Percentiles rank a stretch among this genome's conserved stretches.
Evolutionary conservation across 2,888 invertebrate species (phyloP).

Genomic region (Liopterus haemorrhoidalis): DNA sequence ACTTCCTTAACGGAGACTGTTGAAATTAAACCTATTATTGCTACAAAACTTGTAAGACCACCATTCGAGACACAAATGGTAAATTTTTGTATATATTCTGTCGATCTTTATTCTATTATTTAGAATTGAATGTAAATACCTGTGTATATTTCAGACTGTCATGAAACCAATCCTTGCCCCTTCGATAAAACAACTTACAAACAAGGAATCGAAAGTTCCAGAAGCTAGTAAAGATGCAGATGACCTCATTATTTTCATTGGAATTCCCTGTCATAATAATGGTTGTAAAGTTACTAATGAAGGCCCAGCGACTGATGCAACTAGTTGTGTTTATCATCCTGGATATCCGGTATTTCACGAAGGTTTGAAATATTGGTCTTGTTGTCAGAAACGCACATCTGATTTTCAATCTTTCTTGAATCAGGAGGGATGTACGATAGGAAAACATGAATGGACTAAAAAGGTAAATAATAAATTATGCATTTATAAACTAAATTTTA

Average conservation of each 20-base stretch:
- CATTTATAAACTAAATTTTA: too few relatives aligned
- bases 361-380: slow-evolving; percentile 96
- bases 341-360: slow-evolving; percentile 93
- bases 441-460: slow-evolving; percentile 80
- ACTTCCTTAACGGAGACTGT: slow-evolving; percentile 57
- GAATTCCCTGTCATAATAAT: slow-evolving; percentile 80
- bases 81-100: slow-evolving; percentile 14
- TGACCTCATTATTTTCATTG: slow-evolving; percentile 52
- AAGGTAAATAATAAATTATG: slow-evolving; percentile 48
- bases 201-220: slow-evolving; percentile 31
- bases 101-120: slow-evolving; percentile 4
- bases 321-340: slow-evolving; percentile 73
- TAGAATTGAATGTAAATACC: slow-evolving; percentile 6
- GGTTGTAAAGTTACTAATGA: slow-evolving; percentile 69
- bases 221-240: slow-evolving; percentile 29
- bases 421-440: slow-evolving; percentile 83
- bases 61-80: slow-evolving; percentile 57
- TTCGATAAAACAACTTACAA: slow-evolving; percentile 53
- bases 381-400: slow-evolving; percentile 86
- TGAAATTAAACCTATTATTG: slow-evolving; percentile 51
- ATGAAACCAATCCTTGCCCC: slow-evolving; percentile 59
- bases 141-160: slow-evolving; percentile 37
- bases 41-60: slow-evolving; percentile 56
- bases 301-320: slow-evolving; percentile 56
- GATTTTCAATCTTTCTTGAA: slow-evolving; percentile 90